Conservation (phyloP, 2,797 vertebrate genomes). For the Hoplostethus atlanticus region DNA sequence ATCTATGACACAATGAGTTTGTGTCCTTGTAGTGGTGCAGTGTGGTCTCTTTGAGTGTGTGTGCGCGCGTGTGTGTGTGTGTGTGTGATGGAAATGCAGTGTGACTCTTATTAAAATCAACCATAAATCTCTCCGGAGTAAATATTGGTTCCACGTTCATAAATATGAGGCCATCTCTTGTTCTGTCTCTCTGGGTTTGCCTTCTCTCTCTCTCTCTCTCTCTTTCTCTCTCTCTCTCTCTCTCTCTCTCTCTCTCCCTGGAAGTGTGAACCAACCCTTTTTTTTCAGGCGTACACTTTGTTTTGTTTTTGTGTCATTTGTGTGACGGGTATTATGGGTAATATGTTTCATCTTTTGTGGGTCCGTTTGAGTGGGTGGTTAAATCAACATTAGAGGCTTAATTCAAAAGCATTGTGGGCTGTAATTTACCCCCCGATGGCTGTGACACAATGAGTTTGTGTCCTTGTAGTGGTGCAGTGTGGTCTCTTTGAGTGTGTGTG, state of each 20-base stretch:
- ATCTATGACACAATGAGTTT: constrained; percentile 1
- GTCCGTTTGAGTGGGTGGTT: constrained; percentile 13
- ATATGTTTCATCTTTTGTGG: not conserved
- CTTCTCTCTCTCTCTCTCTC: not conserved
- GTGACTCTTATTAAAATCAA: not conserved
- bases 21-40: not conserved
- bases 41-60: not conserved
- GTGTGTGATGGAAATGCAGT: not conserved
- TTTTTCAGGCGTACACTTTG: constrained; percentile 1
- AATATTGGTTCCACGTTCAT: not conserved
- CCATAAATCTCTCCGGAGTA: not conserved
- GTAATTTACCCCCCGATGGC: constrained; percentile 24
- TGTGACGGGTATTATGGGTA: not conserved
- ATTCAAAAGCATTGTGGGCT: constrained; percentile 23
- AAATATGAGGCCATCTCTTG: no score
- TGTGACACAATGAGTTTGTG: not conserved
- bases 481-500: not conserved
- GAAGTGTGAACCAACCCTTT: not conserved
- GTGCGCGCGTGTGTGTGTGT: not conserved
- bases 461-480: not conserved
- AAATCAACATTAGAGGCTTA: constrained; percentile 24
- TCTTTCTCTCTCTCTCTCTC: not conserved
- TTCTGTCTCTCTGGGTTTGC: no score
- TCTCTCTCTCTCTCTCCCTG: no score
- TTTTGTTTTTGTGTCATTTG: constrained; percentile 20